A percentile compares a stretch with the other conserved stretches of the same genome.
Evolutionary conservation across 2,113 vertebrate species (phyloP).

Genomic region (Felis catus): F.catus_Fca126_mat1.0 CM031415.1:12278501-12279000

Average conservation of each 20-base stretch:
- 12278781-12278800: too few relatives aligned
- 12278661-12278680: not conserved
- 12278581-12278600: not conserved
- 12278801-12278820: not conserved
- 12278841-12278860: not conserved
- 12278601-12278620: not conserved
- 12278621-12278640: not conserved
- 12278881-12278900: not conserved
- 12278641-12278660: not conserved
- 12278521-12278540: not conserved
- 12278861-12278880: not conserved
- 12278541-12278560: not conserved
- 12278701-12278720: not conserved
- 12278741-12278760: not conserved
- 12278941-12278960: not conserved
- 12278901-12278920: fast-evolving
- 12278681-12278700: not conserved
- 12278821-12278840: not conserved
- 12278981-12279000: not conserved
- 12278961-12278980: too few relatives aligned
- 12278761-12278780: too few relatives aligned
- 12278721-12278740: too few relatives aligned
- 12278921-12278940: fast-evolving
- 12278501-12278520: not conserved
- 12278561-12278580: not conserved